Evolutionary conservation across 1,140 invertebrate species (phyloP).

Genomic region (Ectropis grisescens): DNA sequence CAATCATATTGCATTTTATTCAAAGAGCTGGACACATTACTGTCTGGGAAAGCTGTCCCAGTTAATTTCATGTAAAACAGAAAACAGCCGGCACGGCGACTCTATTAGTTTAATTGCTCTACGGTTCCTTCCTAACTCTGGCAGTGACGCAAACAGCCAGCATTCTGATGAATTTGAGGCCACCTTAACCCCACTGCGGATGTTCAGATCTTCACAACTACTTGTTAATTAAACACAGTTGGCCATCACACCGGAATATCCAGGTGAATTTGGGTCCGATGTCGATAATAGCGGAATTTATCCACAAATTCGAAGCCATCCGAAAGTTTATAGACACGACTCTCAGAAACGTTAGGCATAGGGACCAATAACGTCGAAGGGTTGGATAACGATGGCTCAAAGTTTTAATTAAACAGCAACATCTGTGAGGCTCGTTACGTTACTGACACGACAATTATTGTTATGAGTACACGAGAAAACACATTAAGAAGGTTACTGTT

Average conservation of each 20-base stretch:
- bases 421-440: constrained; percentile 44
- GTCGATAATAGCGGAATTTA: constrained; percentile 8
- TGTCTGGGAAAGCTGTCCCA: too few species aligned
- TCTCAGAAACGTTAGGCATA: too few species aligned
- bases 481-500: neutral
- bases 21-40: too few species aligned
- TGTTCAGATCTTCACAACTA: constrained; percentile 9
- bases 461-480: constrained; percentile 31
- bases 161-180: too few species aligned
- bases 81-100: too few species aligned
- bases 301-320: constrained; percentile 16
- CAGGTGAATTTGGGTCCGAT: too few species aligned
- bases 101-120: too few species aligned
- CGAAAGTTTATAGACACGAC: constrained; percentile 29
- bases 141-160: too few species aligned
- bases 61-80: too few species aligned
- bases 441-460: constrained; percentile 47
- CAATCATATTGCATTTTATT: too few species aligned
- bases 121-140: too few species aligned
- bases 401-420: constrained; percentile 61
- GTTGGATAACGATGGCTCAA: constrained; percentile 34
- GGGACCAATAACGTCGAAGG: constrained; percentile 43
- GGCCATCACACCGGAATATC: constrained; percentile 2
- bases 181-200: neutral
- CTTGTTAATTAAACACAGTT: constrained; percentile 12